These are phyloP conservation scores for Rhinoraja longicauda DNA, from an alignment of 2,797 vertebrate genomes.

Conservation along the genomic window DNA sequence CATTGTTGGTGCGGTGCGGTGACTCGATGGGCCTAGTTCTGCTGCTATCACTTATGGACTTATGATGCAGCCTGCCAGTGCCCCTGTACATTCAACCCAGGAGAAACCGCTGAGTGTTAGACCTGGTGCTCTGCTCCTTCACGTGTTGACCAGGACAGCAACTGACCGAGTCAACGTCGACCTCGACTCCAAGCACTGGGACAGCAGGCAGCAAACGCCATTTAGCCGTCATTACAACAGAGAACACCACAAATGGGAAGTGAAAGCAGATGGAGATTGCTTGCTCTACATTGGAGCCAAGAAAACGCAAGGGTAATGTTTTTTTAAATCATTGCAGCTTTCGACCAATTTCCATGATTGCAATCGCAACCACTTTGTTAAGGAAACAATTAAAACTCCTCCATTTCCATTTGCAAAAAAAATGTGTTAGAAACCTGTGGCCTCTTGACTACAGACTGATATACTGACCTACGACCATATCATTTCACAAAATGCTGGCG, in stretches of 20 bases:
- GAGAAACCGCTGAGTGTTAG: not conserved
- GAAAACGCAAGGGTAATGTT: not conserved
- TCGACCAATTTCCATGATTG: not conserved
- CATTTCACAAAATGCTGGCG: no score
- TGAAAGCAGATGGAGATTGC: not conserved
- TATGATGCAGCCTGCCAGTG: no score
- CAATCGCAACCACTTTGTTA: not conserved
- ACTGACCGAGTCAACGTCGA: not conserved
- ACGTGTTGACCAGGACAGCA: not conserved
- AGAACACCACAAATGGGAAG: not conserved
- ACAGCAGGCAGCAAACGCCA: no score
- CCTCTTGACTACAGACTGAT: not conserved
- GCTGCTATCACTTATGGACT: no score
- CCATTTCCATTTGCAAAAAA: not conserved
- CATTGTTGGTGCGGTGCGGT: no score
- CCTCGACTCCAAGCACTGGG: not conserved
- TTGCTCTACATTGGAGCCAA: not conserved
- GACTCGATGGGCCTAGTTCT: no score
- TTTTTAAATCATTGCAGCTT: constrained; percentile 17
- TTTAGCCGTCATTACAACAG: not conserved
- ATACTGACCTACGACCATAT: not conserved
- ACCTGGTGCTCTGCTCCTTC: not conserved
- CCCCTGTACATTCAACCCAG: not conserved
- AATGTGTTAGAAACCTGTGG: not conserved
- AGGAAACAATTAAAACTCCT: not conserved